Evolutionary conservation across 2,113 vertebrate genomes (phyloP).

Genomic region (Pterocles gutturalis): DNA sequence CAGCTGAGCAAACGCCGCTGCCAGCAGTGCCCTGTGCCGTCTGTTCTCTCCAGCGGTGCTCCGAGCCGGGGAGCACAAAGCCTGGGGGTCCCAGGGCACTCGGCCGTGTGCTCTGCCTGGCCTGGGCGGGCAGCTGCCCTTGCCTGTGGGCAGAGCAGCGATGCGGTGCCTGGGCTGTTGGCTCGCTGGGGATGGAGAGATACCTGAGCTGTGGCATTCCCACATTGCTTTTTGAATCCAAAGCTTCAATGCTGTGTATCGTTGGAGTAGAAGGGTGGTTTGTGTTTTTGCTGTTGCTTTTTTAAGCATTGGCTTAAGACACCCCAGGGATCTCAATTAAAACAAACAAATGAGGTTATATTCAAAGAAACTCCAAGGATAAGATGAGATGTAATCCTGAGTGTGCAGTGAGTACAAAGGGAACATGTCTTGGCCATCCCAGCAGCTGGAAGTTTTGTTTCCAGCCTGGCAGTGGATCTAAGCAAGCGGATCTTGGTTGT

Average conservation of each 20-base stretch:
- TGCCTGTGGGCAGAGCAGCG: not conserved
- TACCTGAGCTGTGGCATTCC: not conserved
- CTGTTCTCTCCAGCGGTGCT: not conserved
- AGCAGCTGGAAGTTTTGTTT: not conserved
- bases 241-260: accelerated
- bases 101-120: accelerated
- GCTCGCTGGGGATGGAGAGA: not conserved
- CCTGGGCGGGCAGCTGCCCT: not conserved
- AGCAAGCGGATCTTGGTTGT: not conserved
- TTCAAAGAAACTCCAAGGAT: not conserved
- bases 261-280: not conserved
- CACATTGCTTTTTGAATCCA: not conserved
- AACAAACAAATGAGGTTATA: not conserved
- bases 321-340: not conserved
- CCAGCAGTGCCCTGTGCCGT: not conserved
- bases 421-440: not conserved
- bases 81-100: not conserved
- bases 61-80: accelerated
- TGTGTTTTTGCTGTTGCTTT: not conserved
- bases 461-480: slow-evolving; percentile 21
- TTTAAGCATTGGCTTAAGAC: not conserved
- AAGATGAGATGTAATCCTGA: not conserved
- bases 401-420: not conserved
- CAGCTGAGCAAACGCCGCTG: accelerated
- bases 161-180: accelerated